Percentiles rank a stretch among this genome's conserved stretches.
Evolutionary conservation across 2,888 invertebrate species (phyloP).

Genomic region (Tachina fera): DNA sequence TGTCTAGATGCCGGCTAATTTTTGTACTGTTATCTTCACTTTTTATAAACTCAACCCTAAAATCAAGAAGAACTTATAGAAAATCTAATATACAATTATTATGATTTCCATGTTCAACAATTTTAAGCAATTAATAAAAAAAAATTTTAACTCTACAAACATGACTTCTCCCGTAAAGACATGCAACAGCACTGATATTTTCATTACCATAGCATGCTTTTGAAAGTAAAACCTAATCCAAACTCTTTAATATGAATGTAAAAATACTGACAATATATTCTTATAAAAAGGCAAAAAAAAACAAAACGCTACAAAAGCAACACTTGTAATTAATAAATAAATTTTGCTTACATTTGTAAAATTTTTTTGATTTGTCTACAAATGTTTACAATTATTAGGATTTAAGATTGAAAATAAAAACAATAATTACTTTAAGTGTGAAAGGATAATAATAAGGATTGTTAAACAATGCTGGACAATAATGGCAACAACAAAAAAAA

Average conservation of each 20-base stretch:
- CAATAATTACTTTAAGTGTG: conserved; percentile 16
- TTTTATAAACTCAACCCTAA: too few species aligned
- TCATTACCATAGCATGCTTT: background rate
- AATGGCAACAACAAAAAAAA: conserved; percentile 43
- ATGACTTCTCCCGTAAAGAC: too few species aligned
- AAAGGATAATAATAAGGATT: conserved; percentile 52
- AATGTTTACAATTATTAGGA: conserved; percentile 21
- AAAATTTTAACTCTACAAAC: too few species aligned
- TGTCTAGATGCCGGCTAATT: too few species aligned
- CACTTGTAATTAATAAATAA: conserved; percentile 7
- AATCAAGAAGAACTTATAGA: too few species aligned
- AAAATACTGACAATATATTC: conserved; percentile 32
- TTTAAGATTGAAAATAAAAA: conserved; percentile 18
- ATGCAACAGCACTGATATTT: background rate
- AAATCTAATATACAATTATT: too few species aligned
- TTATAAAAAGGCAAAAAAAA: conserved; percentile 38
- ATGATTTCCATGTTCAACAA: too few species aligned
- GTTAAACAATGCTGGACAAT: conserved; percentile 50
- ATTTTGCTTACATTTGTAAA: background rate
- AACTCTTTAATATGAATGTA: background rate
- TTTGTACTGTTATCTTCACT: too few species aligned
- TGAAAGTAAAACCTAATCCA: background rate
- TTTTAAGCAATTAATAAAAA: too few species aligned
- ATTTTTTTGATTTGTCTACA: conserved; percentile 24
- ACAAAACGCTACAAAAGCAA: conserved; percentile 17